Conservation (phyloP, 2,888 invertebrate species). For the Dendrolimus houi region DNA sequence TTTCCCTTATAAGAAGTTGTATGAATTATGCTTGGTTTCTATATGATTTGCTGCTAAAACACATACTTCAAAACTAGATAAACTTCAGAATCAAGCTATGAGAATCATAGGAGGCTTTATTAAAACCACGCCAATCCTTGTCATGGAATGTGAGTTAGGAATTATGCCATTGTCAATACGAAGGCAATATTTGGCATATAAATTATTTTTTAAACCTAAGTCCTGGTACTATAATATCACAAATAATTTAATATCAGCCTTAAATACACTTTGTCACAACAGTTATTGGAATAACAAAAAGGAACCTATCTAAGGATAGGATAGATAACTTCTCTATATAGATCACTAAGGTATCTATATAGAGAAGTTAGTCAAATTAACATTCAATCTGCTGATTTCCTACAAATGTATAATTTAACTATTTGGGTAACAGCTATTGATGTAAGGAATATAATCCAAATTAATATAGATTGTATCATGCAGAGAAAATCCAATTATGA, state of each 20-base stretch:
- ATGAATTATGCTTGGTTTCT: conserved; percentile 18
- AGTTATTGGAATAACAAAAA: conserved; percentile 2
- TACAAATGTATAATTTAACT: no score
- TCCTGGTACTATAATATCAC: neutral
- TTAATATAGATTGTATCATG: no score
- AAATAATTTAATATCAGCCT: neutral
- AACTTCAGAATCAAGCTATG: conserved; percentile 15
- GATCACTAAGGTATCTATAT: no score
- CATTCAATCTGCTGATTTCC: no score
- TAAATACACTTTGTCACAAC: neutral
- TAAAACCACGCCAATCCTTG: conserved; percentile 13
- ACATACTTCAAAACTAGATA: conserved; percentile 13
- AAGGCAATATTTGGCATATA: conserved; percentile 9
- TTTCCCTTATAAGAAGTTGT: conserved; percentile 13
- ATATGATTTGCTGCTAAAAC: conserved; percentile 10
- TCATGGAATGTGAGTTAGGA: conserved; percentile 11
- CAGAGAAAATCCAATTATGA: no score
- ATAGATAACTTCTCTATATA: no score
- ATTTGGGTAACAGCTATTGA: no score
- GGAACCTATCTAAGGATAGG: conserved; percentile 2
- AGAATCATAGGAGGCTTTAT: conserved; percentile 14
- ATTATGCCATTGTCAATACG: conserved; percentile 10
- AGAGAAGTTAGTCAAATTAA: no score
- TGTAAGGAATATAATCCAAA: no score
- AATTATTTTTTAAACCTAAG: conserved; percentile 10